Conservation (phyloP, 2,888 invertebrate genomes). For the Dermolepida albohirtum region DNA sequence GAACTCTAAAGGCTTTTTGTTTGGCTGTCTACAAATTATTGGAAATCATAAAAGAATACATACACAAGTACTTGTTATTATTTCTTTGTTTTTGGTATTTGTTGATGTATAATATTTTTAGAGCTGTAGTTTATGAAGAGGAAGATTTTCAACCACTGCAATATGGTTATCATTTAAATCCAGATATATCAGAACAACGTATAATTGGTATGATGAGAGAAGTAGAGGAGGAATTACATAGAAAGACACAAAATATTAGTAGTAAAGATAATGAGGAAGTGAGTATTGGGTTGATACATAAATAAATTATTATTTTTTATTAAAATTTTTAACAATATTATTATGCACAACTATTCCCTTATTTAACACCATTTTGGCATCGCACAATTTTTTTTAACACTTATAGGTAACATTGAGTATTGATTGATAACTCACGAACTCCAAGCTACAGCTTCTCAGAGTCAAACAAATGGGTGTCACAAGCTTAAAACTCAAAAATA, state of each 20-base stretch:
- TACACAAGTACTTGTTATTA: constrained; percentile 76
- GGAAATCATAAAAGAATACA: constrained; percentile 89
- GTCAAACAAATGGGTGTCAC: no score
- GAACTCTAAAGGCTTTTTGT: constrained; percentile 86
- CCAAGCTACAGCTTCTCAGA: no score
- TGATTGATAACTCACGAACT: no score
- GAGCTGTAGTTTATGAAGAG: constrained; percentile 90
- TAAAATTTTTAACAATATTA: constrained; percentile 11
- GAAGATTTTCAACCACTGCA: constrained; percentile 96
- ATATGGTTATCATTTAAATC: constrained; percentile 87
- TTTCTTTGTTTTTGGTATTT: constrained; percentile 27
- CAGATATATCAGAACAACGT: constrained; percentile 84
- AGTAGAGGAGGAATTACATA: constrained; percentile 83
- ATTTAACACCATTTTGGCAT: no score
- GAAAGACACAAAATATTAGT: constrained; percentile 43
- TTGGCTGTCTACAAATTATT: constrained; percentile 89
- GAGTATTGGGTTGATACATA: constrained; percentile 55
- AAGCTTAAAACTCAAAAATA: no score
- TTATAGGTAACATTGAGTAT: no score
- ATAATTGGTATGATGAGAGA: constrained; percentile 86
- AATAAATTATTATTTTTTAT: constrained; percentile 57
- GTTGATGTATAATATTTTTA: constrained; percentile 55
- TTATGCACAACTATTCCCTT: background rate
- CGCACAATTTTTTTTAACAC: no score
- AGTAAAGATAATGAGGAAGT: constrained; percentile 52